Evolutionary conservation across 2,888 invertebrate species (phyloP).

Genomic region (Nysson spinosus): DNA sequence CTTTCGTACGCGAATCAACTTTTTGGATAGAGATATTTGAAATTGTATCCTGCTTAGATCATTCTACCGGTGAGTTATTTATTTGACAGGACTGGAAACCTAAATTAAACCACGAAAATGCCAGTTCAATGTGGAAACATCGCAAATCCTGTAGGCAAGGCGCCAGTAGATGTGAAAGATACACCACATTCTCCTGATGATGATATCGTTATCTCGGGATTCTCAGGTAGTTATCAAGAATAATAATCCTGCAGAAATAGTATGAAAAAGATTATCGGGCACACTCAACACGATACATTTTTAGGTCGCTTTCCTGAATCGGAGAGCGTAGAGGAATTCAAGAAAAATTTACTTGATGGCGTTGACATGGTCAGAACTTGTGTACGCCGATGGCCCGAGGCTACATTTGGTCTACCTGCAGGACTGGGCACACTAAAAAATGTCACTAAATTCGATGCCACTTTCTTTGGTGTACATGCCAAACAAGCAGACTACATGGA

Average conservation of each 20-base stretch:
- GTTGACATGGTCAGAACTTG: constrained; percentile 96
- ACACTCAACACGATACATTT: no score
- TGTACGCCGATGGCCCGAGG: constrained; percentile 91
- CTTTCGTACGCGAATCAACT: no score
- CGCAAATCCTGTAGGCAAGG: constrained; percentile 71
- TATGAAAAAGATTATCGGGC: not conserved
- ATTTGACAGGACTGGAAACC: no score
- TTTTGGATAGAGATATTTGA: no score
- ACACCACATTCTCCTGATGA: constrained; percentile 77
- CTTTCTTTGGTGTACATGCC: constrained; percentile 93
- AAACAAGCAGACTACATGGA: constrained; percentile 96
- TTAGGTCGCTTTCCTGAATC: constrained; percentile 93
- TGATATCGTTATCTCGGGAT: constrained; percentile 89
- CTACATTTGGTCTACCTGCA: constrained; percentile 88
- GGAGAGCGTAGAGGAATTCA: constrained; percentile 94
- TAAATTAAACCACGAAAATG: constrained; percentile 81
- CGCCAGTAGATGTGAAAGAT: constrained; percentile 68
- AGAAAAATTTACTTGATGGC: constrained; percentile 91
- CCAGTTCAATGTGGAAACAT: constrained; percentile 84
- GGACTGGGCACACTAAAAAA: constrained; percentile 91
- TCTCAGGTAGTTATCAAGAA: constrained; percentile 79
- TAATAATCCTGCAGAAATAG: not conserved
- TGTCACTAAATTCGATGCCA: constrained; percentile 89
- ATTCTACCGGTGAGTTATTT: no score
- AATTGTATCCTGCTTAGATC: no score